Evolutionary conservation across 2,888 invertebrate genomes (phyloP).

Genomic region (Tenthredo scrophulariae): DNA sequence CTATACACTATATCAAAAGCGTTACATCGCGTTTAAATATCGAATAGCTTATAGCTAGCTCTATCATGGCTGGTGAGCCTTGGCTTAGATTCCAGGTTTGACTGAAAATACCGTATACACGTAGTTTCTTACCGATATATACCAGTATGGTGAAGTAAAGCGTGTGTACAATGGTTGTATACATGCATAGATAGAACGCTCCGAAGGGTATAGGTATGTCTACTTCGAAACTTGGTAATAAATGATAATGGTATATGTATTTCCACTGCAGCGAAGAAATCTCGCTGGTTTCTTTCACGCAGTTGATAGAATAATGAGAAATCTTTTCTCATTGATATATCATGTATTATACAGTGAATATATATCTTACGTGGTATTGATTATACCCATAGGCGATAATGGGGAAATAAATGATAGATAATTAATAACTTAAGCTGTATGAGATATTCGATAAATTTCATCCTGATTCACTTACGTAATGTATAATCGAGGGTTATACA

Average conservation of each 20-base stretch:
- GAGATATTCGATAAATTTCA: background rate
- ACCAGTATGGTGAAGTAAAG: background rate
- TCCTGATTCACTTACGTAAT: slow-evolving; percentile 11
- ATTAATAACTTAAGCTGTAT: background rate
- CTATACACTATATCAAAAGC: slow-evolving; percentile 28
- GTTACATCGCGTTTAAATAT: slow-evolving; percentile 42
- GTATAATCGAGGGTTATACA: background rate
- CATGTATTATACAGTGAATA: background rate
- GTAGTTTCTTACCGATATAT: slow-evolving; percentile 27
- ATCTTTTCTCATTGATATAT: background rate
- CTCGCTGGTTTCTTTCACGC: background rate
- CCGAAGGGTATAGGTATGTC: background rate
- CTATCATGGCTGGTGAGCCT: slow-evolving; percentile 62
- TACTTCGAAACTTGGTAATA: slow-evolving; percentile 62
- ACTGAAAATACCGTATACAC: slow-evolving; percentile 56
- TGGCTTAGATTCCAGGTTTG: slow-evolving; percentile 70
- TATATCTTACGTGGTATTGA: background rate
- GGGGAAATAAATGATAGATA: background rate
- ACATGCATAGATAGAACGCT: background rate
- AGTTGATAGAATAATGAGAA: background rate
- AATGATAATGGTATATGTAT: slow-evolving; percentile 59
- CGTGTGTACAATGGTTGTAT: background rate
- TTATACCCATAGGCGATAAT: background rate
- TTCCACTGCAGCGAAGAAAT: slow-evolving; percentile 55
- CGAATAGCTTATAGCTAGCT: slow-evolving; percentile 17